Conservation (phyloP, 2,797 vertebrate species). For the Peromyscus attwateri region DNA sequence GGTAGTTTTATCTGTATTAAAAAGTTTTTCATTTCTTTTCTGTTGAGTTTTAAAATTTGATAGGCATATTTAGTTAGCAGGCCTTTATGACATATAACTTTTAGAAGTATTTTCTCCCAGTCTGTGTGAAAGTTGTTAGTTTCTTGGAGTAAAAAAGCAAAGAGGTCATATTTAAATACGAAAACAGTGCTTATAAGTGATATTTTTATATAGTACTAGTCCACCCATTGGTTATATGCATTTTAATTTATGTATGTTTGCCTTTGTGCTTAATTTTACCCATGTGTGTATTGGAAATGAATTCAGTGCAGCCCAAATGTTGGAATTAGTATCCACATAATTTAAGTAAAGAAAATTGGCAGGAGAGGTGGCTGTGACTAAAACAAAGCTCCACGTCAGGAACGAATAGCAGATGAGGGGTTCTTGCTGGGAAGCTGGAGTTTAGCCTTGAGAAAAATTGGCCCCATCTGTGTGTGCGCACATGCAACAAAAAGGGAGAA, state of each 20-base stretch:
- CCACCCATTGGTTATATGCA: not conserved
- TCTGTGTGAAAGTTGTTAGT: not conserved
- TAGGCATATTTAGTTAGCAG: not conserved
- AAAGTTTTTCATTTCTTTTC: not conserved
- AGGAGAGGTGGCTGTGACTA: not conserved
- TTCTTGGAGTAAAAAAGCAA: not conserved
- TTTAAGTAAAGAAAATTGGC: not conserved
- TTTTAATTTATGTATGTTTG: conserved; percentile 13
- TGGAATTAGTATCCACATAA: not conserved
- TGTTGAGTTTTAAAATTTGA: conserved; percentile 7
- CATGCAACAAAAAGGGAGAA: not conserved
- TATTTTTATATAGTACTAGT: not conserved
- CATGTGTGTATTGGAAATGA: conserved; percentile 11
- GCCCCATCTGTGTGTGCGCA: not conserved
- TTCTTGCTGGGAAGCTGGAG: not conserved
- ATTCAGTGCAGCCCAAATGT: conserved; percentile 18
- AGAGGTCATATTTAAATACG: not conserved
- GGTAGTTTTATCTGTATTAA: not conserved
- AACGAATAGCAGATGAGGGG: not conserved
- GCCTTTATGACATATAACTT: not conserved
- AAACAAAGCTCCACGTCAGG: not conserved
- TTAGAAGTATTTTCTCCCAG: not conserved
- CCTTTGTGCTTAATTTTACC: not conserved
- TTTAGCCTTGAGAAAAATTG: not conserved
- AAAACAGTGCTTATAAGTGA: not conserved